Evolutionary conservation across 2,797 vertebrate genomes (phyloP).

Genomic region (Limnodromus scolopaceus): DNA sequence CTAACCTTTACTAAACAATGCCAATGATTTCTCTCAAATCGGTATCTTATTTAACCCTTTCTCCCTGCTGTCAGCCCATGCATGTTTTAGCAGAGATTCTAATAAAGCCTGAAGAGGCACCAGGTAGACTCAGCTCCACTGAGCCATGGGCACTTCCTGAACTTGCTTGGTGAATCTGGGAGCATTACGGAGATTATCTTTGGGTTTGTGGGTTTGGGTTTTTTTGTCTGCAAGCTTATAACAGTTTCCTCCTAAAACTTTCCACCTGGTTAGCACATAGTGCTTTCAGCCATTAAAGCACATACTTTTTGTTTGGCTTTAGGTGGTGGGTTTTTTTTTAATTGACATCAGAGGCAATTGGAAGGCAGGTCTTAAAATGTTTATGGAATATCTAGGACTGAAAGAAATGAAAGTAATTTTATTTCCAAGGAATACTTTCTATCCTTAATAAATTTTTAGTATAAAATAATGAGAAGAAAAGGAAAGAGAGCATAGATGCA

Average conservation of each 20-base stretch:
- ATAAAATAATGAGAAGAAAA: background rate
- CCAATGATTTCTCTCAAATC: constrained; percentile 9
- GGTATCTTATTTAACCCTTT: background rate
- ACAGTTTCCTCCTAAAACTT: background rate
- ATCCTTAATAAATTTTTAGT: background rate
- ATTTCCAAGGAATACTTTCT: background rate
- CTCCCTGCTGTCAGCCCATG: background rate
- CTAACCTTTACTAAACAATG: constrained; percentile 66
- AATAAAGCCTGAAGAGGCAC: background rate
- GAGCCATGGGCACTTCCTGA: constrained; percentile 36
- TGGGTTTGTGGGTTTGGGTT: background rate
- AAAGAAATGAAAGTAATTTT: background rate
- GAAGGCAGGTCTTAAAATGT: constrained; percentile 2
- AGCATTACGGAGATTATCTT: background rate
- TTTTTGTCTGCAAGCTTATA: constrained; percentile 65
- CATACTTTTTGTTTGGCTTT: background rate
- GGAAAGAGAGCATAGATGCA: background rate
- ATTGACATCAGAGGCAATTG: background rate
- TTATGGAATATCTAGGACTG: background rate
- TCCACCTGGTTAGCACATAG: background rate
- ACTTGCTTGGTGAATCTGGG: constrained; percentile 48
- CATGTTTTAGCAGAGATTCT: constrained; percentile 10
- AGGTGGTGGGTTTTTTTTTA: background rate
- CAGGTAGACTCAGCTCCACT: background rate
- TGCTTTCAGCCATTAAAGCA: constrained; percentile 45